phyloP scores from a whole-genome alignment of 2,113 vertebrate genomes.

The Equus przewalskii region DNA sequence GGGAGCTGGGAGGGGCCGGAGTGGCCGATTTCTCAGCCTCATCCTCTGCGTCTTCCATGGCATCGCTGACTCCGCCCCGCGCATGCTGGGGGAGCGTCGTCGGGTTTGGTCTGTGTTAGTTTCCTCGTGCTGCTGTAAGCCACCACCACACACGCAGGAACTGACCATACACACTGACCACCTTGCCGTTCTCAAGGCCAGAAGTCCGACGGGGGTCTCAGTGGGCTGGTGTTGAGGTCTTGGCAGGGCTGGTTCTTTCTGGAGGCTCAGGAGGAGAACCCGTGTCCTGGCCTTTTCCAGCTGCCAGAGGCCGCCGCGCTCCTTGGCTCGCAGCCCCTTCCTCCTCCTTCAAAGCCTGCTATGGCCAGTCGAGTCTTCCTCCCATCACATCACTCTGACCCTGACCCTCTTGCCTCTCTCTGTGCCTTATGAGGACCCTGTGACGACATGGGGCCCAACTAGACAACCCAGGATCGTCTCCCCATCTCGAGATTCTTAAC shows the following conservation, averaged over 20 bases:
- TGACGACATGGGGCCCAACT: rapidly evolving
- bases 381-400: rapidly evolving
- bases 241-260: background rate
- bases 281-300: rapidly evolving
- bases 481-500: no score
- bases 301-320: rapidly evolving
- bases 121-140: background rate
- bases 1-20: background rate
- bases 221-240: rapidly evolving
- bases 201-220: rapidly evolving
- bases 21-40: rapidly evolving
- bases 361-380: rapidly evolving
- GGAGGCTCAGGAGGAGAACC: background rate
- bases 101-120: rapidly evolving
- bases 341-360: background rate
- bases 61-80: rapidly evolving
- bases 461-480: background rate
- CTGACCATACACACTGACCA: rapidly evolving
- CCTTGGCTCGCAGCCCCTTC: background rate
- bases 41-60: background rate
- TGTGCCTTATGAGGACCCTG: background rate
- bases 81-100: rapidly evolving
- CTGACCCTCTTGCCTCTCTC: background rate
- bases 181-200: rapidly evolving
- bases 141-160: rapidly evolving